These are phyloP conservation scores for Oligia latruncula DNA, from an alignment of 2,888 invertebrate species.

Conservation along the genomic window DNA sequence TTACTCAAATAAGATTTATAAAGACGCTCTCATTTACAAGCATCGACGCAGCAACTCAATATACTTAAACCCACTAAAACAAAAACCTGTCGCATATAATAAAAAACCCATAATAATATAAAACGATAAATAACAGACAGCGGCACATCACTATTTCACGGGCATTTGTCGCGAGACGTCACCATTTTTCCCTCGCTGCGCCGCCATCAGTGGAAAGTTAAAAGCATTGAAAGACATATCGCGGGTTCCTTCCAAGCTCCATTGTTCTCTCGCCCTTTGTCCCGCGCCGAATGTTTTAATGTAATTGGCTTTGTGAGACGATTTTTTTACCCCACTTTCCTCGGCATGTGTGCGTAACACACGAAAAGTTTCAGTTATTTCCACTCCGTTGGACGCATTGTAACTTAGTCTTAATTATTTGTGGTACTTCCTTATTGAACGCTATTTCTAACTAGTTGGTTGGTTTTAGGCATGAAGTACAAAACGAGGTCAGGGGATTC, in stretches of 20 bases:
- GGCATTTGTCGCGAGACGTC: slow-evolving; percentile 89
- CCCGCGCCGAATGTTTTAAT: slow-evolving; percentile 89
- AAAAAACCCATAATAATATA: slow-evolving; percentile 11
- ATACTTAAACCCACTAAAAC: neutral
- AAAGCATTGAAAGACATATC: slow-evolving; percentile 91
- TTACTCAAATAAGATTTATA: neutral
- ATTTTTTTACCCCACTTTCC: slow-evolving; percentile 79
- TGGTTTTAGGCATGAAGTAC: neutral
- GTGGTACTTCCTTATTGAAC: slow-evolving; percentile 36
- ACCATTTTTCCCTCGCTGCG: slow-evolving; percentile 86
- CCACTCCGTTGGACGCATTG: slow-evolving; percentile 64
- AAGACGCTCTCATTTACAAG: neutral
- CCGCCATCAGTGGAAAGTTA: slow-evolving; percentile 89
- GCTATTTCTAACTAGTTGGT: neutral
- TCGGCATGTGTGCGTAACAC: slow-evolving; percentile 67
- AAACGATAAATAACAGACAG: slow-evolving; percentile 24
- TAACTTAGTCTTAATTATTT: slow-evolving; percentile 63
- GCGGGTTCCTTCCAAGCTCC: slow-evolving; percentile 85
- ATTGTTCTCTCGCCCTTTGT: slow-evolving; percentile 89
- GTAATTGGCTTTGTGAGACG: slow-evolving; percentile 89
- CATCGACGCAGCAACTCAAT: neutral
- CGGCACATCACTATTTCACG: slow-evolving; percentile 80
- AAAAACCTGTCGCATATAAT: neutral
- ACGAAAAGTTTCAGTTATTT: slow-evolving; percentile 71
- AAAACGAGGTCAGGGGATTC: neutral